phyloP scores from a whole-genome alignment of 2,797 vertebrate genomes.

The Peromyscus aztecus region DNA sequence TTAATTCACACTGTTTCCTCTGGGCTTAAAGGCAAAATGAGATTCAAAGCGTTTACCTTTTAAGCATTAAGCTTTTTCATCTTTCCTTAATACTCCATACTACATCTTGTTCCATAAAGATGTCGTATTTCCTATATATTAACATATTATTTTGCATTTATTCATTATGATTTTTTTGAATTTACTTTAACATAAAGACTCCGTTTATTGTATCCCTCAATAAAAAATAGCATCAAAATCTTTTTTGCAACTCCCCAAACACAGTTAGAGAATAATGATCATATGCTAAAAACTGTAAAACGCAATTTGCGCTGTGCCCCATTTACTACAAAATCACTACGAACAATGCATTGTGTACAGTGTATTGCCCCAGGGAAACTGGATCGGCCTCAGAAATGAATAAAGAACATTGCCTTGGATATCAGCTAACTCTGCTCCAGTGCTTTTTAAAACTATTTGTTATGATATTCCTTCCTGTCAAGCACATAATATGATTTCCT shows the following conservation, averaged over 20 bases:
- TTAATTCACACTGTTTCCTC: conserved; percentile 40
- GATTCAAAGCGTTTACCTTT: conserved; percentile 69
- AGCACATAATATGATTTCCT: conserved; percentile 85
- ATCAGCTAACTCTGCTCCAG: conserved; percentile 82
- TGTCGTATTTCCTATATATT: conserved; percentile 46
- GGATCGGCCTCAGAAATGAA: conserved; percentile 85
- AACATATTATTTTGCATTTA: conserved; percentile 65
- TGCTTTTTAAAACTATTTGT: conserved; percentile 82
- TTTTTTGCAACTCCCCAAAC: conserved; percentile 71
- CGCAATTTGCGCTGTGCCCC: conserved; percentile 73
- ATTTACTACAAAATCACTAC: conserved; percentile 85
- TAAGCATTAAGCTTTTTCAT: conserved; percentile 57
- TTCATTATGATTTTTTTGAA: conserved; percentile 69
- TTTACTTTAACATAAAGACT: conserved; percentile 42
- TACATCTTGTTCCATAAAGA: conserved; percentile 55
- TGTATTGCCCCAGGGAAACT: conserved; percentile 82
- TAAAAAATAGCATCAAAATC: conserved; percentile 78
- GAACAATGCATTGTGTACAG: conserved; percentile 80
- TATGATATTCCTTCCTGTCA: conserved; percentile 85
- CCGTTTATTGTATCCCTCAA: conserved; percentile 75
- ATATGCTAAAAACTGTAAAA: conserved; percentile 78
- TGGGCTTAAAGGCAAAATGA: conserved; percentile 57
- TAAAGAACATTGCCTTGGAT: conserved; percentile 82
- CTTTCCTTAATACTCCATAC: conserved; percentile 29
- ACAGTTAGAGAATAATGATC: conserved; percentile 76